phyloP scores from a whole-genome alignment of 1,140 invertebrate species.

The Ostrea edulis region DNA sequence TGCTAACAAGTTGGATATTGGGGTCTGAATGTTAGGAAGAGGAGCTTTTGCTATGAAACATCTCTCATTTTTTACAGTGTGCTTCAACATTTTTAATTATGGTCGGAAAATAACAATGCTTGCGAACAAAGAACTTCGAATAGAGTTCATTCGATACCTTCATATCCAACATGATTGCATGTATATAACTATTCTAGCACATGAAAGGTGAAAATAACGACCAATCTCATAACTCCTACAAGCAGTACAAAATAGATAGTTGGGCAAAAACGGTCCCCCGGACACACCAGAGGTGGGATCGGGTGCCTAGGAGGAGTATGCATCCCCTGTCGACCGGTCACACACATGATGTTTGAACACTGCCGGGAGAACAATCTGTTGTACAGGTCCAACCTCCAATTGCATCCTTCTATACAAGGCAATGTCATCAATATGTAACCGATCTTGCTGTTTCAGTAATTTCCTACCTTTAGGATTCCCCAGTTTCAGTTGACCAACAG shows the following conservation, averaged over 20 bases:
- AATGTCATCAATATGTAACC: conserved; percentile 7
- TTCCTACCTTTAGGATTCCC: conserved; percentile 33
- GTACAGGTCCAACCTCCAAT: neutral
- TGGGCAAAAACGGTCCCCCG: too few relatives aligned
- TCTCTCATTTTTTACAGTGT: conserved; percentile 44
- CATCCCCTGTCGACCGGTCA: too few relatives aligned
- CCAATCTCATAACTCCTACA: too few relatives aligned
- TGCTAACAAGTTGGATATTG: conserved; percentile 48
- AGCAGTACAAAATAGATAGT: too few relatives aligned
- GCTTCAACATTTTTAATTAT: conserved; percentile 44
- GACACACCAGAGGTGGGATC: too few relatives aligned
- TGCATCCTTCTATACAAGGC: conserved; percentile 21
- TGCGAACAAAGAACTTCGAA: conserved; percentile 52
- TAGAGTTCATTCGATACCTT: neutral
- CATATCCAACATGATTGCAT: conserved; percentile 60
- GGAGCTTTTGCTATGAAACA: conserved; percentile 46
- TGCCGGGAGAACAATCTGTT: neutral
- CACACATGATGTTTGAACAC: too few relatives aligned
- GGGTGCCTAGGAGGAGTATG: too few relatives aligned
- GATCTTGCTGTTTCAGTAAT: conserved; percentile 33
- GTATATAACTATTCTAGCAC: conserved; percentile 52
- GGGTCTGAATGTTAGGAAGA: conserved; percentile 29
- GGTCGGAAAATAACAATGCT: conserved; percentile 58
- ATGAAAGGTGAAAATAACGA: too few relatives aligned
- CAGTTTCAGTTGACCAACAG: neutral